Evolutionary conservation across 1,140 invertebrate species (phyloP), one percentile per base, ranked within the genome.

Genomic region (Camponotus pennsylvanicus): DNA sequence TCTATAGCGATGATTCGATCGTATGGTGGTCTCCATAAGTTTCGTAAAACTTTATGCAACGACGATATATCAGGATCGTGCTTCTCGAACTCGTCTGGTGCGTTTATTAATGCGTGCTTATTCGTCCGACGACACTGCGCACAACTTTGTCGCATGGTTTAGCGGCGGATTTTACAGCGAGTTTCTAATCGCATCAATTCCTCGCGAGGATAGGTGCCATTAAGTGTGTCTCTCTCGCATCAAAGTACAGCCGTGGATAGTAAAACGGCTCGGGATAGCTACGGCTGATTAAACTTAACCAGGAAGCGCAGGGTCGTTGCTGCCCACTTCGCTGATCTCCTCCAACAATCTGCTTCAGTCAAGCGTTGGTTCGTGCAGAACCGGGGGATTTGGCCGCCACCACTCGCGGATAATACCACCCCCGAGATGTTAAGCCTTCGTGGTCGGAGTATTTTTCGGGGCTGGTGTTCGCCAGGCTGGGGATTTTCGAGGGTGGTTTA

Each of bases 271-370:
- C 9, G 42, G 66, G 82, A 70, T 86, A 40, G 37, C 45, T 21
- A 78, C 59, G 86, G 76, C 82, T 90, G 88, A 90, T 90, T 90
- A 90, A 90, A 90, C 75, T 90, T 87, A 75, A 45, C 40, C 49
- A 45, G 75, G 85, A 67, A 87, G 73, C 85, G 57, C 67, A 59
- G 69, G 75, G 71, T 80, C 61, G 52, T 59, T 8, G 61, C 85
- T 63, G 73, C 75, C 84, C 87, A 86, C 88, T 83, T 89, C 61
- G 85, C 52, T 71, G 80, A 87, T 71, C 89, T 88, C 86, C 63
- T 85, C 71, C 59, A 37, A 49, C 89, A 90, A 90, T 90, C 88
- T 90, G 63, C 63, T 67, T 27, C 61, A 64, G 85, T 78, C 55
- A 66, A 80, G 80, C 73, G 63, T 70, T 82, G 64, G n/a, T 45